Base-by-base conservation (phyloP, 1,140 invertebrate species). In the Aphelenchoides besseyi region DNA sequence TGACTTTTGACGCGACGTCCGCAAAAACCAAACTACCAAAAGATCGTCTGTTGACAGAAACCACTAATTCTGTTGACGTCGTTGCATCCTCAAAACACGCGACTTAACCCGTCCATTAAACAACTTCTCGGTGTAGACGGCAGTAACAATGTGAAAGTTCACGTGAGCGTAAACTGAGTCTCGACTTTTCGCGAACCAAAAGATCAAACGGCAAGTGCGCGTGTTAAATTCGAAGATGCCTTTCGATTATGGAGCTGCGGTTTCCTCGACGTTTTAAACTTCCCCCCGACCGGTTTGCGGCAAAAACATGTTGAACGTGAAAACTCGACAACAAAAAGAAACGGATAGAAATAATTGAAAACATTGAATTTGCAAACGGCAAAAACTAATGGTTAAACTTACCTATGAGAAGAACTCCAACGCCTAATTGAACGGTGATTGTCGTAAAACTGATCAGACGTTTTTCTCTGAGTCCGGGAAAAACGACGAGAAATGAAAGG, bases 401-500 rank as follows among this genome's bases (percentile, higher is more conserved):
- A 77, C 80, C 79, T 41, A 71, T 70, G 26, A 80, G 66, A 32
- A 75, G 57, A 64, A 62, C 67, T n/a, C 79, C 79, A n/a, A 82
- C 72, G 26, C 68, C 30, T 26, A 80, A 41, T 48, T 76, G 72
- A 37, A 73, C 37, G 18, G 74, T 53, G 48, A 82, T 73, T 48
- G 72, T 67, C 18, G 72, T 26, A 33, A 77, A 72, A 8, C 76
- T 74, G 29, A 75, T 57, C 8, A 75, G 48, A 3, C 80, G 48
- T 54, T 82, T 80, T 63, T 80, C 72, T 37, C 79, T 41, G 26
- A 80, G 70, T 32, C 79, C 79, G 8, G 79, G 80, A 28, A 80
- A 54, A 54, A 80, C 64, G 36, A 80, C 41, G 12, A 80, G 62
- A 28, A 80, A 79, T 3, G 77, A 72, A 9, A 82, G 59, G 26